Conservation (phyloP, 2,113 vertebrate genomes). For the Myrmecobius fasciatus region DNA sequence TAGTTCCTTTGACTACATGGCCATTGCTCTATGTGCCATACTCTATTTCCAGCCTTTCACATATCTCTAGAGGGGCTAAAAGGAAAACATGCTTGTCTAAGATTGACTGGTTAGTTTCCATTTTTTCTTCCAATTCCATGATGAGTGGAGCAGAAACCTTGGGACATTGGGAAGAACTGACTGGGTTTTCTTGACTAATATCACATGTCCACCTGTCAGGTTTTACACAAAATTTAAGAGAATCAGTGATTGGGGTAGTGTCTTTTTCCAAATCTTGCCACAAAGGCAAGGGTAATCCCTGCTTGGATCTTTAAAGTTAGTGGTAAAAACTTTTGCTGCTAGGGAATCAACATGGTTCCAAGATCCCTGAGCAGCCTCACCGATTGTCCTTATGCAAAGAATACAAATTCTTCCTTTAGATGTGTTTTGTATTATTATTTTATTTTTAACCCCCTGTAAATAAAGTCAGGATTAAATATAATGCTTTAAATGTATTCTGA, state of each 20-base stretch:
- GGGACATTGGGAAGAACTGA: constrained; percentile 41
- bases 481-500: not conserved
- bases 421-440: constrained; percentile 1
- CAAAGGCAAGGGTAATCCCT: too few species aligned
- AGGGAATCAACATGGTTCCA: not conserved
- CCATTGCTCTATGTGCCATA: not conserved
- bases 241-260: constrained; percentile 66
- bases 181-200: constrained; percentile 54
- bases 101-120: constrained; percentile 74
- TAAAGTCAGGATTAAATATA: constrained; percentile 22
- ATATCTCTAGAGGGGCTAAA: too few species aligned
- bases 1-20: not conserved
- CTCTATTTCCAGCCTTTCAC: too few species aligned
- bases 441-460: constrained; percentile 20
- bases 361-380: not conserved
- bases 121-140: constrained; percentile 88
- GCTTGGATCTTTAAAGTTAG: too few species aligned
- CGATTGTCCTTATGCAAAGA: constrained; percentile 1
- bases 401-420: not conserved
- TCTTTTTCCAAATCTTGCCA: constrained; percentile 71
- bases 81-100: too few species aligned
- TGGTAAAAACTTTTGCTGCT: too few species aligned
- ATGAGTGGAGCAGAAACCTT: constrained; percentile 81
- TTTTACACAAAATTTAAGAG: constrained; percentile 63
- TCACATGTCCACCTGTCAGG: not conserved